Conservation (phyloP, 2,797 vertebrate genomes). For the Falco peregrinus region DNA sequence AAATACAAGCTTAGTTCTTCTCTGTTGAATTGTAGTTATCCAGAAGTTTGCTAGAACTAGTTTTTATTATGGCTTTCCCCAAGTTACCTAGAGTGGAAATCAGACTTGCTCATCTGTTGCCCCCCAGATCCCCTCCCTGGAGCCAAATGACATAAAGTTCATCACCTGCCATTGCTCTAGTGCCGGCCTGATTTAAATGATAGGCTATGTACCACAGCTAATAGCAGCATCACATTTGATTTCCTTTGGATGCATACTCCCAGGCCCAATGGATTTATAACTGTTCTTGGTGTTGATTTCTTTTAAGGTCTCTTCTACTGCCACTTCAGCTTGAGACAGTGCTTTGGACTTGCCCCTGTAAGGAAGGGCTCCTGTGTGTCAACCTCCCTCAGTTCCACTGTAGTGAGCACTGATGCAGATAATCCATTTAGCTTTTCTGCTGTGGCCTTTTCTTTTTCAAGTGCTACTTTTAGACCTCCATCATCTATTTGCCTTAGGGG, state of each 20-base stretch:
- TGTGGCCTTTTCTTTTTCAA: neutral
- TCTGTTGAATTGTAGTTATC: neutral
- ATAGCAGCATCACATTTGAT: neutral
- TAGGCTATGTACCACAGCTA: neutral
- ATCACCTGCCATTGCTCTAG: neutral
- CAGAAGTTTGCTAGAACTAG: neutral
- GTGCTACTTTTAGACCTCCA: conserved; percentile 6
- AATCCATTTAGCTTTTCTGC: conserved; percentile 5
- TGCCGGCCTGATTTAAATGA: neutral
- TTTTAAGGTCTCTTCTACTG: conserved; percentile 3
- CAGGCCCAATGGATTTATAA: neutral
- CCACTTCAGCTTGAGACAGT: neutral
- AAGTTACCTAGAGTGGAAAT: neutral
- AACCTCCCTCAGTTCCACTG: neutral
- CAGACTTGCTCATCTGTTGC: neutral
- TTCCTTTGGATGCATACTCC: neutral
- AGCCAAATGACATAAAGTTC: neutral
- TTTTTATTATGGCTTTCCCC: neutral
- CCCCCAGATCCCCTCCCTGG: neutral
- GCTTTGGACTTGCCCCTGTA: neutral
- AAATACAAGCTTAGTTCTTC: neutral
- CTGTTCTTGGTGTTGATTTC: neutral
- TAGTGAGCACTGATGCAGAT: neutral
- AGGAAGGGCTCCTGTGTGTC: neutral
- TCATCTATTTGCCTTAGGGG: conserved; percentile 10